These are phyloP conservation scores for Parazoanthus swiftii DNA, from an alignment of 92 coral and sea anemone species.

Conservation along the genomic window DNA sequence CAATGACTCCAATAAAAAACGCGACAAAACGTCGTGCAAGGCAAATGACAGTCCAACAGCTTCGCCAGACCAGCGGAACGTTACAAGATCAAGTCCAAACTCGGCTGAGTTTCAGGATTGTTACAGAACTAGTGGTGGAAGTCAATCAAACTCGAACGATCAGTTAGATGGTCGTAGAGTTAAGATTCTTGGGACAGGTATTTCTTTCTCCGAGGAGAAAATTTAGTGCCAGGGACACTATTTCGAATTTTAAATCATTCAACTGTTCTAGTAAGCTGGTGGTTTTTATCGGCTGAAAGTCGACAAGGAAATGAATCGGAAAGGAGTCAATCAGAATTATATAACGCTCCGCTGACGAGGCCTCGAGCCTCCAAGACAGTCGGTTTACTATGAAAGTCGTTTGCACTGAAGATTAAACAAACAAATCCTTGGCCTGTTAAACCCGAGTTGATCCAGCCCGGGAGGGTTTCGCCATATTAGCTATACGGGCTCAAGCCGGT, in stretches of 20 bases:
- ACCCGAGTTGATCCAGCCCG: no score
- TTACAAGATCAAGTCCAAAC: neutral
- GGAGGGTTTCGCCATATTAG: no score
- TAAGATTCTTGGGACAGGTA: conserved; percentile 27
- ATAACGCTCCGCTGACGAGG: neutral
- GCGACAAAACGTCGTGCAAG: neutral
- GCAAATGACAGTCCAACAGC: neutral
- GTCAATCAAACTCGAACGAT: conserved; percentile 1
- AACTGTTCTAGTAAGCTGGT: neutral
- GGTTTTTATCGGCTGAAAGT: neutral
- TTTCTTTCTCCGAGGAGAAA: conserved; percentile 21
- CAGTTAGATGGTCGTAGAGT: neutral
- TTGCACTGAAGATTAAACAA: neutral
- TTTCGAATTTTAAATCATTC: neutral
- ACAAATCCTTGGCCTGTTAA: neutral
- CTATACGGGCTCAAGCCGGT: no score
- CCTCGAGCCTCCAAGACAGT: neutral
- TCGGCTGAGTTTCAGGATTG: neutral
- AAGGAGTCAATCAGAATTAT: neutral
- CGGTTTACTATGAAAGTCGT: neutral
- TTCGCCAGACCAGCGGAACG: neutral
- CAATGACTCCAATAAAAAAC: neutral
- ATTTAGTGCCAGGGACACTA: neutral
- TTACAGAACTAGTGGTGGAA: conserved; percentile 6
- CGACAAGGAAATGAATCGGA: neutral